phyloP scores from a whole-genome alignment of 1,140 invertebrate species.

The Pseudomyrmex sp. region DNA sequence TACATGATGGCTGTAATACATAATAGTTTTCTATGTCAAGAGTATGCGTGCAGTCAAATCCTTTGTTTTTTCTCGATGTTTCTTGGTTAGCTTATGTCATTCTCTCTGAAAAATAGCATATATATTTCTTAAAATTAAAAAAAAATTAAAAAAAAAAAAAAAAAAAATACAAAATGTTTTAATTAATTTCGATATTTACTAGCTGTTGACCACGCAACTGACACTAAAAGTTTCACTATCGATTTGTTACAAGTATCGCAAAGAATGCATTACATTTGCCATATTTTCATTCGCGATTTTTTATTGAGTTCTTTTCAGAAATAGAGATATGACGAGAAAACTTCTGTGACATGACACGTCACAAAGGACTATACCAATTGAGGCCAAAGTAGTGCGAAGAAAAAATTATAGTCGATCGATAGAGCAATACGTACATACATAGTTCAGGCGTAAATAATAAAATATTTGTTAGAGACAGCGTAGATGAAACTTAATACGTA shows the following conservation, averaged over 20 bases:
- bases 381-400: slow-evolving; percentile 11
- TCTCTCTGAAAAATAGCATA: too few relatives aligned
- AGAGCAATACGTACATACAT: slow-evolving; percentile 29
- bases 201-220: too few relatives aligned
- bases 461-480: slow-evolving; percentile 25
- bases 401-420: slow-evolving; percentile 39
- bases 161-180: too few relatives aligned
- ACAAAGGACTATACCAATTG: slow-evolving; percentile 23
- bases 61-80: too few relatives aligned
- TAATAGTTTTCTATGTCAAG: too few relatives aligned
- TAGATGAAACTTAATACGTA: slow-evolving; percentile 27
- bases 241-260: neutral
- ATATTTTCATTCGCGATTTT: too few relatives aligned
- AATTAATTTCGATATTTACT: too few relatives aligned
- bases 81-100: too few relatives aligned
- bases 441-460: slow-evolving; percentile 26
- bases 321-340: neutral
- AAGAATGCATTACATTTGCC: neutral
- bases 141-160: too few relatives aligned
- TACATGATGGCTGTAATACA: neutral
- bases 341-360: neutral
- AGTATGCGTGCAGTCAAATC: too few relatives aligned
- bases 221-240: neutral
- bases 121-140: too few relatives aligned
- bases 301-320: neutral